These are phyloP conservation scores for Sprattus sprattus DNA, from an alignment of 2,113 vertebrate genomes.

Conservation along the genomic window DNA sequence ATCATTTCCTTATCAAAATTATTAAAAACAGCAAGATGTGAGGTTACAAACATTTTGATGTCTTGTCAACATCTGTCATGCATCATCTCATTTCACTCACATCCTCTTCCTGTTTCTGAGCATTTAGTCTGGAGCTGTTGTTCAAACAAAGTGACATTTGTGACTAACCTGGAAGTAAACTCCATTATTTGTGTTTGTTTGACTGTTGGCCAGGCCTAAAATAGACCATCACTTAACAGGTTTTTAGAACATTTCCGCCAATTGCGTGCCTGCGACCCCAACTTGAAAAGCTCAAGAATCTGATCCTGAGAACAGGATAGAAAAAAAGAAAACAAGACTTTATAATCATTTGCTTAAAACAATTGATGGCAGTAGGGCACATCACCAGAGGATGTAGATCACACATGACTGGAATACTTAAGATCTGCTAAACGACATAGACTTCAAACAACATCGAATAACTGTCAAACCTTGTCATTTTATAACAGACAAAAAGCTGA, in stretches of 20 bases:
- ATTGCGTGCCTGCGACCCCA: slow-evolving; percentile 47
- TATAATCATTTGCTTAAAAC: slow-evolving; percentile 23
- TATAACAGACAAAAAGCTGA: too few species aligned
- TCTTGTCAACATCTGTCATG: too few species aligned
- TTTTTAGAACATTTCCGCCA: slow-evolving; percentile 50
- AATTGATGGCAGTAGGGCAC: slow-evolving; percentile 24
- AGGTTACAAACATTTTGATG: too few species aligned
- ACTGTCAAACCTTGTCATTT: too few species aligned
- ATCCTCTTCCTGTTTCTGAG: slow-evolving; percentile 10
- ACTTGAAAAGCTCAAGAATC: slow-evolving; percentile 27
- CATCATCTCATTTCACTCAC: slow-evolving; percentile 22
- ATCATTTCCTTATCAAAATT: too few species aligned
- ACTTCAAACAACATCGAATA: too few species aligned
- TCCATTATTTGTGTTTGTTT: slow-evolving; percentile 48
- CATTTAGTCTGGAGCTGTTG: slow-evolving; percentile 33
- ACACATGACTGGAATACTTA: too few species aligned
- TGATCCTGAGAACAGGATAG: slow-evolving; percentile 40
- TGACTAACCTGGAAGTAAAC: slow-evolving; percentile 38
- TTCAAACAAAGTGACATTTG: neutral
- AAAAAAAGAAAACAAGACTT: slow-evolving; percentile 38
- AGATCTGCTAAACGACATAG: too few species aligned
- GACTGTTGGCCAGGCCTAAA: slow-evolving; percentile 44
- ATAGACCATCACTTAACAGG: slow-evolving; percentile 49
- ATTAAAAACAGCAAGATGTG: too few species aligned
- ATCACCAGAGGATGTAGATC: slow-evolving; percentile 25